phyloP scores from a whole-genome alignment of 2,888 invertebrate genomes.

The Nezara viridula region DNA sequence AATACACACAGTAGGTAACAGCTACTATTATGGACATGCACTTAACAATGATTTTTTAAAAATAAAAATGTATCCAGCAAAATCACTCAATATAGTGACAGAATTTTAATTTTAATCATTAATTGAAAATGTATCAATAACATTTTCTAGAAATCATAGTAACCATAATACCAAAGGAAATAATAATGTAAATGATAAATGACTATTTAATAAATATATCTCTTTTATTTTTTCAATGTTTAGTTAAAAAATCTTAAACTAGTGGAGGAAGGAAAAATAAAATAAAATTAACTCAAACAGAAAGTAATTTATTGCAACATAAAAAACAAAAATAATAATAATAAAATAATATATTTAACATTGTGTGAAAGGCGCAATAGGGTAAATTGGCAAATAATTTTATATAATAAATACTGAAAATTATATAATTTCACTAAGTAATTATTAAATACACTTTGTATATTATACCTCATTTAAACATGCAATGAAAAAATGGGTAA shows the following conservation, averaged over 20 bases:
- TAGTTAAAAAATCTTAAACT: background rate
- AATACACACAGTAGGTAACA: background rate
- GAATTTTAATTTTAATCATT: background rate
- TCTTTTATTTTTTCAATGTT: background rate
- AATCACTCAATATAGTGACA: background rate
- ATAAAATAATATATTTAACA: background rate
- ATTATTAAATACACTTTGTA: background rate
- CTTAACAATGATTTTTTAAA: background rate
- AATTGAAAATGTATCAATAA: background rate
- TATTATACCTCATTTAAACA: background rate
- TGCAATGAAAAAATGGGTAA: constrained; percentile 11
- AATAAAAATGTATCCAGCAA: constrained; percentile 8
- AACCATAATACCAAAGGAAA: background rate
- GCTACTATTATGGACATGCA: background rate
- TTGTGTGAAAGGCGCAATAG: background rate
- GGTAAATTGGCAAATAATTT: background rate
- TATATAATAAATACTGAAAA: background rate
- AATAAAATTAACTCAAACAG: background rate
- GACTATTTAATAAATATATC: background rate
- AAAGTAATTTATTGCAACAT: constrained; percentile 44
- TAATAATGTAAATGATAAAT: background rate
- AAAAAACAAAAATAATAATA: constrained; percentile 39
- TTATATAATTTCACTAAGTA: background rate
- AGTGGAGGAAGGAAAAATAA: constrained; percentile 24
- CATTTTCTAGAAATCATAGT: background rate